Conservation (phyloP, 1,140 invertebrate genomes). For the Drosophila elegans region DNA sequence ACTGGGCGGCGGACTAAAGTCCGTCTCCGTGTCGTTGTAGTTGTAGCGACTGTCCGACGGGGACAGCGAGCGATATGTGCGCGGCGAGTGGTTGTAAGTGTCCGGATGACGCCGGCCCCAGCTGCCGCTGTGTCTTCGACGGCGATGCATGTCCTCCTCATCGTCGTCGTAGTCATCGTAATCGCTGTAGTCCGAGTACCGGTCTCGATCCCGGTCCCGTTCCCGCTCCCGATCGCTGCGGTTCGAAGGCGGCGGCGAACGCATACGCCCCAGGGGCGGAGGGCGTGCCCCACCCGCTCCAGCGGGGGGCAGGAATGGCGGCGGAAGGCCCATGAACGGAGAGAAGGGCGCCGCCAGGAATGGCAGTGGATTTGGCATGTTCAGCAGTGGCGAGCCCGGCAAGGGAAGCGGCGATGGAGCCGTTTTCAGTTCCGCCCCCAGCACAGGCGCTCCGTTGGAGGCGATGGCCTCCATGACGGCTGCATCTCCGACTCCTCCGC, state of each 20-base stretch:
- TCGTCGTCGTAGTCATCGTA: slow-evolving; percentile 79
- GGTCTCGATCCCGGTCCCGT: slow-evolving; percentile 47
- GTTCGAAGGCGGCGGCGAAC: slow-evolving; percentile 86
- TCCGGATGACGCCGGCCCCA: slow-evolving; percentile 59
- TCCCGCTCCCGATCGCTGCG: slow-evolving; percentile 51
- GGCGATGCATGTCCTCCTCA: slow-evolving; percentile 60
- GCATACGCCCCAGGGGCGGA: slow-evolving; percentile 88
- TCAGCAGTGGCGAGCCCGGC: slow-evolving; percentile 73
- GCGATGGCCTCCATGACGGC: slow-evolving; percentile 40
- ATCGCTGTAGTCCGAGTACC: slow-evolving; percentile 69
- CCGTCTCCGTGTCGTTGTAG: slow-evolving; percentile 81
- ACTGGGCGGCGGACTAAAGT: slow-evolving; percentile 80
- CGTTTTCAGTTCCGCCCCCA: slow-evolving; percentile 44
- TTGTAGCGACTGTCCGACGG: slow-evolving; percentile 84
- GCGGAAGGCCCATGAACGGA: slow-evolving; percentile 84
- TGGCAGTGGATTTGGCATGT: slow-evolving; percentile 84
- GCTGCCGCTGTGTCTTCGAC: slow-evolving; percentile 63
- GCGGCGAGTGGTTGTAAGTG: slow-evolving; percentile 70
- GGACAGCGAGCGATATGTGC: slow-evolving; percentile 80
- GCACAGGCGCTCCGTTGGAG: slow-evolving; percentile 42
- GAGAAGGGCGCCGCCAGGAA: slow-evolving; percentile 86
- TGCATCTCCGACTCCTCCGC: slow-evolving; percentile 40
- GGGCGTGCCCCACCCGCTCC: slow-evolving; percentile 86
- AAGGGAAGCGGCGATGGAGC: slow-evolving; percentile 83
- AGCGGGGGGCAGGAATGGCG: slow-evolving; percentile 85